Conservation (phyloP, 1,140 invertebrate genomes). For the Tetragonula clypearis region DNA sequence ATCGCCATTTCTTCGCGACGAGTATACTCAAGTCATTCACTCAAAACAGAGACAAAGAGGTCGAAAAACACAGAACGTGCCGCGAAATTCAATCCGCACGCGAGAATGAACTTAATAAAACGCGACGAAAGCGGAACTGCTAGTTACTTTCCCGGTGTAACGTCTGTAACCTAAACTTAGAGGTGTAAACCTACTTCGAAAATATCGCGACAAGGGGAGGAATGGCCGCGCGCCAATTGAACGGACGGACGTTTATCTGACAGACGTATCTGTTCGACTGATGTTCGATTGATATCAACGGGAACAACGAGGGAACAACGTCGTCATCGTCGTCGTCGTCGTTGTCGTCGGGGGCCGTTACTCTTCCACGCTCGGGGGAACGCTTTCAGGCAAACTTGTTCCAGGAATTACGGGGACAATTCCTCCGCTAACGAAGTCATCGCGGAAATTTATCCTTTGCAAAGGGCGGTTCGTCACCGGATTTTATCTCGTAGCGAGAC, state of each 20-base stretch:
- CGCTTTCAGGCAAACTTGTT: conserved; percentile 2
- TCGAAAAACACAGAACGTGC: too few species aligned
- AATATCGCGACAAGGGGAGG: conserved; percentile 43
- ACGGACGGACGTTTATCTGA: conserved; percentile 50
- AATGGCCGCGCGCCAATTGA: conserved; percentile 66
- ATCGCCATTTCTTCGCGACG: too few species aligned
- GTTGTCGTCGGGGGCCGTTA: conserved; percentile 16
- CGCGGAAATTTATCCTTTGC: conserved; percentile 8
- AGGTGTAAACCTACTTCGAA: conserved; percentile 61
- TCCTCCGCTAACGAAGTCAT: conserved; percentile 30
- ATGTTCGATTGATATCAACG: conserved; percentile 40
- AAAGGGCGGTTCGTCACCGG: not conserved
- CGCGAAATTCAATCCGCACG: not conserved
- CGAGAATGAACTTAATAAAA: not conserved
- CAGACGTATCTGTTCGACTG: conserved; percentile 29
- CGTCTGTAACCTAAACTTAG: conserved; percentile 34
- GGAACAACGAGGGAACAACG: not conserved
- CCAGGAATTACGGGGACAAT: conserved; percentile 28
- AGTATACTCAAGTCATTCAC: too few species aligned
- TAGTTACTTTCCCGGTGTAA: not conserved
- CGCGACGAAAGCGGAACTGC: not conserved
- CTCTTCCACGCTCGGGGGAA: conserved; percentile 4
- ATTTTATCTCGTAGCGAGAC: conserved; percentile 8
- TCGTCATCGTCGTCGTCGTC: not conserved
- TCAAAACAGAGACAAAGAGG: too few species aligned